Evolutionary conservation across 2,113 vertebrate species (phyloP).

Genomic region (Indri indri): DNA sequence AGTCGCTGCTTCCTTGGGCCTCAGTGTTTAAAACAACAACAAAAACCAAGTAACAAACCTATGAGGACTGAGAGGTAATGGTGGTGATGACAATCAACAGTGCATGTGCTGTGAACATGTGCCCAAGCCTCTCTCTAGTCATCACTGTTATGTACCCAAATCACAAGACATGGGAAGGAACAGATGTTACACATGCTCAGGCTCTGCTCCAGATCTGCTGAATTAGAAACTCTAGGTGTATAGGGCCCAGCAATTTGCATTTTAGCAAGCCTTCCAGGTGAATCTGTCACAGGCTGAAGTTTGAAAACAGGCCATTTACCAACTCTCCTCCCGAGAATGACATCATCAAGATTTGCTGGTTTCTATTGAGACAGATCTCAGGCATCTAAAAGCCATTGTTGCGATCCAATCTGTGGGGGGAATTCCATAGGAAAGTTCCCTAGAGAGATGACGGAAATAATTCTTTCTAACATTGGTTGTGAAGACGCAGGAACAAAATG

Average conservation of each 20-base stretch:
- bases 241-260: background rate
- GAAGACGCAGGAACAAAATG: conserved; percentile 35
- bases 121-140: background rate
- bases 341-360: background rate
- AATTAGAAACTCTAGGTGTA: background rate
- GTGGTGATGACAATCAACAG: background rate
- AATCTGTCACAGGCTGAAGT: background rate
- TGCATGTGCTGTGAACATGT: background rate
- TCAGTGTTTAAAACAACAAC: background rate
- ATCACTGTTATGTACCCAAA: background rate
- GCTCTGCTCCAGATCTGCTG: background rate
- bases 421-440: conserved; percentile 72
- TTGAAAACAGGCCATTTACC: background rate
- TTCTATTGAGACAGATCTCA: background rate
- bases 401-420: conserved; percentile 6
- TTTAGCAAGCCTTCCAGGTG: background rate
- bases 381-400: background rate
- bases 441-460: conserved; percentile 32
- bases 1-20: background rate
- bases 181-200: background rate
- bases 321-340: background rate
- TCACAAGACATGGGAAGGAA: background rate
- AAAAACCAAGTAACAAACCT: background rate
- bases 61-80: background rate
- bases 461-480: conserved; percentile 6